Base-by-base conservation (phyloP, 2,888 invertebrate genomes). In the Netelia melanura region DNA sequence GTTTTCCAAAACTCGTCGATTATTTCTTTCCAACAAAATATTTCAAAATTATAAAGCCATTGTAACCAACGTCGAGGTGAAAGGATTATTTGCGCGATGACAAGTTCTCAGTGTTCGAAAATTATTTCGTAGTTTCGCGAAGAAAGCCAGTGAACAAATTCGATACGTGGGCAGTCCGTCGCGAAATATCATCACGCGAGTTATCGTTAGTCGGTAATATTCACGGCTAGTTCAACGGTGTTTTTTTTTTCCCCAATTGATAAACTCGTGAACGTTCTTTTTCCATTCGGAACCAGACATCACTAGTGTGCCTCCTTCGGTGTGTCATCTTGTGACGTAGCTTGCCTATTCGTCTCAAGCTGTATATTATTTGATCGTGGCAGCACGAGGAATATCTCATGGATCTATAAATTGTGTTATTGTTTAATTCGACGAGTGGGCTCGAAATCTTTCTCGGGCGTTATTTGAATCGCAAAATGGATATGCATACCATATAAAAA, bases 281-380 rank as follows among this genome's bases (percentile, higher is more conserved):
- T 1, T 10, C 8, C 38, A 1, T 38, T 38, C 38, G 38, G 38
- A 38, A 1, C 38, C 0, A 38, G 38, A 38, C 5, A 38, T 38
- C 30, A 71, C 81, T 81, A 79, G 86, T 87, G 88, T 77, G 86
- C 85, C 86, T 82, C 87, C 83, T 88, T 87, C 86, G 87, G 88
- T 86, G 88, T 89, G 88, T 87, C 86, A 84, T 84, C 62, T 58
- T 58, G 78, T 70, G 74, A 67, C 44, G 65, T 70, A 75, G 43
- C 62, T 62, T 78, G 72, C 78, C 62, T 71, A 78, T 75, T 75
- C 48, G 70, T 72, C 81, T 68, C 68, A 44, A 64, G 64, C 78
- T 23, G 79, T 17, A 56, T 54, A 79, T 38, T 38, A 38, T 65
- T 61, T 61, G 65, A 43, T 61, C 71, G 48, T 48, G 71, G 21